Conservation (phyloP, 1,140 invertebrate genomes). For the Conopomorpha cramerella region DNA sequence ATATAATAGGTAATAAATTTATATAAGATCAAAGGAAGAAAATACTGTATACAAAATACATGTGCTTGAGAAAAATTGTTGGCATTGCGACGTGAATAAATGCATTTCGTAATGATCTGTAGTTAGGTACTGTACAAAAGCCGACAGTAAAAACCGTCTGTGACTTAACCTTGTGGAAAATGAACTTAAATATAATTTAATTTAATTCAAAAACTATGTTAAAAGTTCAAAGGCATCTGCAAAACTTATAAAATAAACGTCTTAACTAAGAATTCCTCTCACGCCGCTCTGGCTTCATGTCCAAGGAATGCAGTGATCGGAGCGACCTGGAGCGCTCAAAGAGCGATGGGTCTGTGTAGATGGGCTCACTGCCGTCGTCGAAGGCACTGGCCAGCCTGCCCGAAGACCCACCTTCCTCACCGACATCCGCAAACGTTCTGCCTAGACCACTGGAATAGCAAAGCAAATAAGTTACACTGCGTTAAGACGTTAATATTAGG, state of each 20-base stretch:
- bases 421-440: constrained; percentile 38
- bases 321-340: constrained; percentile 80
- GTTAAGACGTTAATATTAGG: no score
- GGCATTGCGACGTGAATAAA: no score
- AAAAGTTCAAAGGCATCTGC: constrained; percentile 1
- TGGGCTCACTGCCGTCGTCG: constrained; percentile 88
- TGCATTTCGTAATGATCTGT: no score
- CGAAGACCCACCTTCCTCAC: constrained; percentile 40
- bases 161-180: no score
- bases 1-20: no score
- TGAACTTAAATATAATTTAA: no score
- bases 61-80: no score
- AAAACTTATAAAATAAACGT: constrained; percentile 2
- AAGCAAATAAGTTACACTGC: no score
- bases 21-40: constrained; percentile 1
- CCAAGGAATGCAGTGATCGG: constrained; percentile 52
- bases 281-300: constrained; percentile 43
- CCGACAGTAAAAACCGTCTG: no score
- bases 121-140: no score
- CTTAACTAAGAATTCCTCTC: constrained; percentile 32
- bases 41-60: no score
- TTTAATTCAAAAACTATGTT: no score
- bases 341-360: constrained; percentile 89
- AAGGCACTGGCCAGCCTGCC: constrained; percentile 58
- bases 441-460: constrained; percentile 45